Percentiles rank a stretch among this genome's conserved stretches.
phyloP scores from a whole-genome alignment of 2,797 vertebrate genomes.

The Loriculus beryllinus region DNA sequence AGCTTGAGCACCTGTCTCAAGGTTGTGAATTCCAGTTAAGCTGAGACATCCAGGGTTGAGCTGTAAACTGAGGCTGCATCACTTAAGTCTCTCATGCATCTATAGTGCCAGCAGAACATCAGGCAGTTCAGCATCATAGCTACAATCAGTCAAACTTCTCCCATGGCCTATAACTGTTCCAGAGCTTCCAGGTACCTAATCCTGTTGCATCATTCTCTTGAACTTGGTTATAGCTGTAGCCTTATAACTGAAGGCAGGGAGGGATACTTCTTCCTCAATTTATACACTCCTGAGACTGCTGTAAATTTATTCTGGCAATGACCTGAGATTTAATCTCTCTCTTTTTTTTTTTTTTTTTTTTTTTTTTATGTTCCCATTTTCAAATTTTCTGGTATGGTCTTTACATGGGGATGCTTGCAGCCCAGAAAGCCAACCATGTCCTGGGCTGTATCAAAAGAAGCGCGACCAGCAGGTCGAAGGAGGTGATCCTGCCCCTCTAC shows the following conservation, averaged over 20 bases:
- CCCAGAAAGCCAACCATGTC: no score
- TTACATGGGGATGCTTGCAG: neutral
- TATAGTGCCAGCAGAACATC: neutral
- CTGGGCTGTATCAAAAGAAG: no score
- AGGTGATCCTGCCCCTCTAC: no score
- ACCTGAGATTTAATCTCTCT: neutral
- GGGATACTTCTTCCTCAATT: neutral
- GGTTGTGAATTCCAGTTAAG: neutral
- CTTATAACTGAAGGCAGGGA: neutral
- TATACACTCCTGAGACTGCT: neutral
- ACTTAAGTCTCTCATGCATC: neutral
- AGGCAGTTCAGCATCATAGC: neutral
- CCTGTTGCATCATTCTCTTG: neutral
- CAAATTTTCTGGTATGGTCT: neutral
- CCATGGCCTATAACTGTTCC: neutral
- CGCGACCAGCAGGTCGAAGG: no score
- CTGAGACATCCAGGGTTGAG: neutral
- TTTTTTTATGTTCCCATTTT: neutral
- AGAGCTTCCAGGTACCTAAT: neutral
- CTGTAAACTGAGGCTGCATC: neutral
- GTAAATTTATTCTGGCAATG: neutral
- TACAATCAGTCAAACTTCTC: neutral
- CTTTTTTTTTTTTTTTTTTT: neutral
- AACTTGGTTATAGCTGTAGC: neutral
- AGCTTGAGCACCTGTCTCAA: neutral